Conservation (phyloP, 2,888 invertebrate genomes). For the Creontiades dilutus region DNA sequence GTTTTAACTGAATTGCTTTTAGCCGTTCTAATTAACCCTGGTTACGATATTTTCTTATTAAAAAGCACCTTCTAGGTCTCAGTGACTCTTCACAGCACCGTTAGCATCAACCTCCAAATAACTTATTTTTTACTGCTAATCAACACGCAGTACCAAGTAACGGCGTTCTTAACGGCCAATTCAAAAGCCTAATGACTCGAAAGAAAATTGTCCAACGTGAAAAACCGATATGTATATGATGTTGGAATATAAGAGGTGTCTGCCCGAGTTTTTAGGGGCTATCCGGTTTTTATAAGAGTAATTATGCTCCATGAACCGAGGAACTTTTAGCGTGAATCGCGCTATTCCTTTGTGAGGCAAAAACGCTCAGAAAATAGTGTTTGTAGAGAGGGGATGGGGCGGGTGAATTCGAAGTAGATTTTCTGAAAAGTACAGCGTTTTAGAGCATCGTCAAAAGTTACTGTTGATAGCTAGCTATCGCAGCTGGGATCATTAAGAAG, state of each 20-base stretch:
- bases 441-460: constrained; percentile 34
- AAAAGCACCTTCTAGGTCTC: not conserved
- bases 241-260: not conserved
- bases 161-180: not conserved
- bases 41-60: not conserved
- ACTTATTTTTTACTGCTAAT: not conserved
- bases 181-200: not conserved
- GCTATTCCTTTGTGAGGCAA: not conserved
- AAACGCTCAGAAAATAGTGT: not conserved
- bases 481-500: not conserved
- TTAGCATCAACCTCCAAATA: constrained; percentile 4
- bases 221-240: not conserved
- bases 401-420: not conserved
- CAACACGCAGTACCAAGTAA: not conserved
- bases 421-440: not conserved
- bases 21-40: not conserved
- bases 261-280: not conserved
- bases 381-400: not conserved
- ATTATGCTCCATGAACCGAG: not conserved
- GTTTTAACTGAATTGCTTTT: not conserved
- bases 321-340: not conserved
- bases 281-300: constrained; percentile 1
- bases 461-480: constrained; percentile 11
- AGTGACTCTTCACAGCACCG: not conserved
- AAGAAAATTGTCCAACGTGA: not conserved